Evolutionary conservation across 2,797 vertebrate species (phyloP).

Genomic region (Cuniculus paca): DNA sequence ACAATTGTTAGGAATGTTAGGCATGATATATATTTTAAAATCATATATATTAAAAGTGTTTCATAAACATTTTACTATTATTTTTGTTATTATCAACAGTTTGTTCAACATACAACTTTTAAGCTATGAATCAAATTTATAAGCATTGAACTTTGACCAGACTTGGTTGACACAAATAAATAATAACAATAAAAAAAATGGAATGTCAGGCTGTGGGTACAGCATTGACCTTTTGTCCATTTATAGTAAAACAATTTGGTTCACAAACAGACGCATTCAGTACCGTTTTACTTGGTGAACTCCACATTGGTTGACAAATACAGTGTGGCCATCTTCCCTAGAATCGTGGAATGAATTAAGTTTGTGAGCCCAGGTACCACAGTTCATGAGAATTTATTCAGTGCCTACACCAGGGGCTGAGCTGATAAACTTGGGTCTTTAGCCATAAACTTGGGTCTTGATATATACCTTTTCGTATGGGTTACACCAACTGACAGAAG

Average conservation of each 20-base stretch:
- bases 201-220: neutral
- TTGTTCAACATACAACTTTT: neutral
- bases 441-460: neutral
- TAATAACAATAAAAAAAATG: neutral
- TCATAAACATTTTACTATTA: neutral
- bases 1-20: neutral
- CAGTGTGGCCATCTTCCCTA: neutral
- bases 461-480: slow-evolving; percentile 85
- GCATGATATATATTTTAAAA: neutral
- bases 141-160: neutral
- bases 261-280: neutral
- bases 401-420: neutral
- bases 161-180: neutral
- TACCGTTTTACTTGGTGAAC: neutral
- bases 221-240: neutral
- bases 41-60: neutral
- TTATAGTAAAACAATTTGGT: neutral
- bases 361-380: neutral
- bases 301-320: neutral
- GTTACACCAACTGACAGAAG: slow-evolving; percentile 89
- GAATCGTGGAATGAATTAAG: neutral
- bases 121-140: slow-evolving; percentile 20
- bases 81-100: neutral
- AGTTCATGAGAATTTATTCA: neutral
- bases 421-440: neutral